Percentiles rank a stretch among this genome's conserved stretches.
Evolutionary conservation across 37 sponge, comb jelly and placozoan species (phyloP).

Genomic region (Chondrilla cf. caribensis): DNA sequence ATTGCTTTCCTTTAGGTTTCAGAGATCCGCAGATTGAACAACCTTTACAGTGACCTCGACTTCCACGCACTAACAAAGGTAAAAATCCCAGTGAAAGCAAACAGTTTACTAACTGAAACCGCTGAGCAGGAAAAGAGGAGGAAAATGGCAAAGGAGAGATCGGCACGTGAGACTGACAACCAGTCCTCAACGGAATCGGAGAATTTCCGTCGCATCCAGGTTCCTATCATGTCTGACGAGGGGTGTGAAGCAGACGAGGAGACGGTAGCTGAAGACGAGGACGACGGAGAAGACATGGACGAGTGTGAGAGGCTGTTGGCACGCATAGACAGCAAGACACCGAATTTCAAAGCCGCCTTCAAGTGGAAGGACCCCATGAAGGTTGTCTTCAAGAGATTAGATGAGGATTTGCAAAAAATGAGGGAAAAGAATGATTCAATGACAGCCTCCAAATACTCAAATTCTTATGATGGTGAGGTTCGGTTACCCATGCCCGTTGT

Average conservation of each 20-base stretch:
- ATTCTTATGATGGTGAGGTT: too few relatives aligned
- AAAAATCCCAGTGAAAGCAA: conserved; percentile 65
- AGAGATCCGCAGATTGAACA: conserved; percentile 69
- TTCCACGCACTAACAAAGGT: conserved; percentile 73
- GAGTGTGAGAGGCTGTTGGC: conserved; percentile 26
- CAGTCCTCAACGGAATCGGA: conserved; percentile 16
- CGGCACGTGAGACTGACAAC: neutral
- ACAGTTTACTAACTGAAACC: conserved; percentile 60
- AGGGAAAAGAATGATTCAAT: conserved; percentile 31
- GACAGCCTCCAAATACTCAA: neutral
- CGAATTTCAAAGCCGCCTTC: conserved; percentile 66
- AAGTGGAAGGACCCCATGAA: conserved; percentile 58
- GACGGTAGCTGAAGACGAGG: conserved; percentile 51
- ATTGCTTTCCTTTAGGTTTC: conserved; percentile 44
- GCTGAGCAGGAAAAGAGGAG: conserved; percentile 55
- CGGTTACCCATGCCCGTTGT: too few relatives aligned
- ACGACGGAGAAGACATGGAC: conserved; percentile 29
- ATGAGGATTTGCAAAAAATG: conserved; percentile 58
- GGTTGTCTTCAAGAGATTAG: conserved; percentile 54
- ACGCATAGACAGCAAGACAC: neutral
- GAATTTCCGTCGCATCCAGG: neutral
- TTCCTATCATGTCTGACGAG: neutral
- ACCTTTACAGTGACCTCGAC: conserved; percentile 71
- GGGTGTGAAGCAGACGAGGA: conserved; percentile 35
- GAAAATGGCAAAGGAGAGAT: conserved; percentile 14